These are phyloP conservation scores for Nothoprocta pentlandii DNA, from an alignment of 2,113 vertebrate genomes.

Conservation along the genomic window DNA sequence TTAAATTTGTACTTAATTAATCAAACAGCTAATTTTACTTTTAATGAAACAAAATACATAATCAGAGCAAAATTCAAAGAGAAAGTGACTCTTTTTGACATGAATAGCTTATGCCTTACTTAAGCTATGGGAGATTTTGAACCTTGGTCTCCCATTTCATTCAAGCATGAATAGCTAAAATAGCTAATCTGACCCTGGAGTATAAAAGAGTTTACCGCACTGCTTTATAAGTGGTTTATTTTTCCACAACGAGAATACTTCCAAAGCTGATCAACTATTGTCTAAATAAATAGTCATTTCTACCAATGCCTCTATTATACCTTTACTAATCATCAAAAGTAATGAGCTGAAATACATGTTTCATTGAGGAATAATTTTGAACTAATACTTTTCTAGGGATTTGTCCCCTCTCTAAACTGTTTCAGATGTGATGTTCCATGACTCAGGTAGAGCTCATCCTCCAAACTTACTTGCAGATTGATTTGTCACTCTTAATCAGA, in stretches of 20 bases:
- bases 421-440: neutral
- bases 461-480: neutral
- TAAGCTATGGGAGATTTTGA: neutral
- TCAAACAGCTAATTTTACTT: neutral
- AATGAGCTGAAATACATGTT: conserved; percentile 3
- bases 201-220: neutral
- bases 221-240: neutral
- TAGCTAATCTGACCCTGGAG: neutral
- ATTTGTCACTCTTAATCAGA: neutral
- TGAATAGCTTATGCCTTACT: neutral
- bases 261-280: neutral
- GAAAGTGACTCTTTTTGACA: neutral
- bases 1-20: neutral
- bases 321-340: neutral
- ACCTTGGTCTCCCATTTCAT: neutral
- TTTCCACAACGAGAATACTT: neutral
- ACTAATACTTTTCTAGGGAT: neutral
- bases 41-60: neutral
- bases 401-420: neutral
- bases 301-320: neutral
- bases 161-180: neutral
- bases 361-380: neutral
- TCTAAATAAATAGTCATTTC: neutral
- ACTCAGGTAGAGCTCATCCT: neutral
- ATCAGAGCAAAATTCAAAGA: neutral